Evolutionary conservation across 1,140 invertebrate genomes (phyloP).

Genomic region (Cyphomyrmex costatus): DNA sequence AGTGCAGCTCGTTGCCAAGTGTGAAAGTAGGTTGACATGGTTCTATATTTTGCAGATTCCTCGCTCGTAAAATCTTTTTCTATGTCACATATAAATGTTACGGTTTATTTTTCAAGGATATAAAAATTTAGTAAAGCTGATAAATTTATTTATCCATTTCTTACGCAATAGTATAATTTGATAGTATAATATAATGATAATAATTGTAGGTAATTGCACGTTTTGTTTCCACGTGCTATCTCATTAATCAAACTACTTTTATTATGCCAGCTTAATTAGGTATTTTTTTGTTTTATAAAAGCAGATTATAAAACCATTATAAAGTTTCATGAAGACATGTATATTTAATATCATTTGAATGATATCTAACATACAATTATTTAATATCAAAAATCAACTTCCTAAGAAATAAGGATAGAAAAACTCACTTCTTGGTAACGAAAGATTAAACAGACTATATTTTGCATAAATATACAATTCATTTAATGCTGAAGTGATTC

Average conservation of each 20-base stretch:
- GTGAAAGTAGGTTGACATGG: conserved; percentile 67
- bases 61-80: conserved; percentile 53
- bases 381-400: background rate
- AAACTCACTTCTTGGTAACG: background rate
- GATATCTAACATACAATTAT: background rate
- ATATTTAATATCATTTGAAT: background rate
- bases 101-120: background rate
- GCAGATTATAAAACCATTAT: background rate
- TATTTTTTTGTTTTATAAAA: background rate
- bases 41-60: conserved; percentile 26
- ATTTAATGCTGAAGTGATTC: background rate
- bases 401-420: background rate
- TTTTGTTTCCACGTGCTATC: background rate
- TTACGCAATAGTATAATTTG: conserved; percentile 56
- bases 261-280: background rate
- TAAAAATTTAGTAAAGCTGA: conserved; percentile 65
- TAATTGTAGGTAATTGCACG: conserved; percentile 48
- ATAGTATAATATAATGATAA: conserved; percentile 46
- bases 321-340: background rate
- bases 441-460: background rate
- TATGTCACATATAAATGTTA: conserved; percentile 34
- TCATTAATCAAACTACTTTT: conserved; percentile 31
- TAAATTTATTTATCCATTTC: conserved; percentile 52
- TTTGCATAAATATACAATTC: background rate
- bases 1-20: conserved; percentile 41